phyloP scores from a whole-genome alignment of 2,113 vertebrate genomes.

The Oxyruncus cristatus region DNA sequence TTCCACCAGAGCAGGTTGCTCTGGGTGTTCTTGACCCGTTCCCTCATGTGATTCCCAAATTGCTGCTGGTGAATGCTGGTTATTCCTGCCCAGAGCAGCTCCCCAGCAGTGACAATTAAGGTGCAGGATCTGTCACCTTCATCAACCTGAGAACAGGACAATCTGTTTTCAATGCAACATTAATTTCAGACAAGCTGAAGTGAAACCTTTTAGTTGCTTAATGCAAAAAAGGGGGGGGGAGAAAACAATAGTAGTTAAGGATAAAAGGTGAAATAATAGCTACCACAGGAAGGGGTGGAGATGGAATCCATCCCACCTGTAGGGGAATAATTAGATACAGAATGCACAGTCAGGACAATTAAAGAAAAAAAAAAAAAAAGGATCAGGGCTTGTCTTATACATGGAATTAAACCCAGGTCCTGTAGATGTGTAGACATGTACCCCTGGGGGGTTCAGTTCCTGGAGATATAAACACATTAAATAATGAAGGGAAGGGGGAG shows the following conservation, averaged over 20 bases:
- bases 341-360: not conserved
- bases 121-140: not conserved
- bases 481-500: too few relatives aligned
- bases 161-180: not conserved
- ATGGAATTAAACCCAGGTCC: not conserved
- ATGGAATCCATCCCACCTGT: not conserved
- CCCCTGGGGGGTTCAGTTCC: not conserved
- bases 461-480: not conserved
- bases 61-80: not conserved
- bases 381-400: not conserved
- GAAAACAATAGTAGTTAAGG: not conserved
- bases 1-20: not conserved
- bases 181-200: slow-evolving; percentile 6
- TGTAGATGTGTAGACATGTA: too few relatives aligned
- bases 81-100: not conserved
- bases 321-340: not conserved
- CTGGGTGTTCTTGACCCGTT: too few relatives aligned
- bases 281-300: not conserved
- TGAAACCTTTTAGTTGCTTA: slow-evolving; percentile 7
- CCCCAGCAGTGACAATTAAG: not conserved
- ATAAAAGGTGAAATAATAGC: not conserved
- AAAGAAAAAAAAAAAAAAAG: rapidly evolving
- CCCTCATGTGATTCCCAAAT: not conserved
- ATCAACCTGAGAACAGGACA: not conserved
- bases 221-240: not conserved